A percentile compares a stretch with the other conserved stretches of the same genome.
phyloP scores from a whole-genome alignment of 2,797 vertebrate genomes.

The Discoglossus pictus region DNA sequence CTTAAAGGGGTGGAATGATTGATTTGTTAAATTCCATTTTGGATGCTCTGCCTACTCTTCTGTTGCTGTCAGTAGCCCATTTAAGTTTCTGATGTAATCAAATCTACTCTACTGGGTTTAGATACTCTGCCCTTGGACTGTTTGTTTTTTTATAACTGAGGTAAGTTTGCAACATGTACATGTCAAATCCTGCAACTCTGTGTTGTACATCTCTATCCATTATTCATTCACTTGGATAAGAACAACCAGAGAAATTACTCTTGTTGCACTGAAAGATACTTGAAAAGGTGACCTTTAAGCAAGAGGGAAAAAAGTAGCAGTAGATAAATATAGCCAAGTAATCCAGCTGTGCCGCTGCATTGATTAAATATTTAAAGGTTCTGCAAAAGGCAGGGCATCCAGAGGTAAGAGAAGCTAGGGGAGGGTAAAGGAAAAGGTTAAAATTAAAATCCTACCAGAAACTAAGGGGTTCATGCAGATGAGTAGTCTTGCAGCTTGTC shows the following conservation, averaged over 20 bases:
- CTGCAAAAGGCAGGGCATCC: slow-evolving; percentile 41
- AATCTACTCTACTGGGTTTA: neutral
- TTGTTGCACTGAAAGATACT: slow-evolving; percentile 50
- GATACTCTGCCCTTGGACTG: slow-evolving; percentile 26
- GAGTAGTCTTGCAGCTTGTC: too few relatives aligned
- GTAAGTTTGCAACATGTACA: slow-evolving; percentile 41
- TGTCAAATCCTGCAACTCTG: slow-evolving; percentile 48
- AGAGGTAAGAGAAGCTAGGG: slow-evolving; percentile 30
- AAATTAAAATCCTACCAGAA: slow-evolving; percentile 33
- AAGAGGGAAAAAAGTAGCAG: slow-evolving; percentile 27
- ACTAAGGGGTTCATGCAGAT: neutral
- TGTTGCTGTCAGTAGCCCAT: neutral
- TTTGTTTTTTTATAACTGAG: slow-evolving; percentile 17
- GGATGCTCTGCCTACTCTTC: neutral
- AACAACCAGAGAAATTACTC: slow-evolving; percentile 50
- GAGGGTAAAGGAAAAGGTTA: slow-evolving; percentile 25
- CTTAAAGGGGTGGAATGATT: too few relatives aligned
- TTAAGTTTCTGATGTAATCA: neutral
- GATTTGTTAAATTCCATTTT: too few relatives aligned
- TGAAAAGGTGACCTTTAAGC: slow-evolving; percentile 55
- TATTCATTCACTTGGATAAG: slow-evolving; percentile 48
- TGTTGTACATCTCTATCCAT: slow-evolving; percentile 37
- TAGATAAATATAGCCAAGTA: slow-evolving; percentile 45
- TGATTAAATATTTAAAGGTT: slow-evolving; percentile 50
- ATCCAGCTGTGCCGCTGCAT: slow-evolving; percentile 44